Evolutionary conservation across 2,797 vertebrate species (phyloP).

Genomic region (Huso huso): DNA sequence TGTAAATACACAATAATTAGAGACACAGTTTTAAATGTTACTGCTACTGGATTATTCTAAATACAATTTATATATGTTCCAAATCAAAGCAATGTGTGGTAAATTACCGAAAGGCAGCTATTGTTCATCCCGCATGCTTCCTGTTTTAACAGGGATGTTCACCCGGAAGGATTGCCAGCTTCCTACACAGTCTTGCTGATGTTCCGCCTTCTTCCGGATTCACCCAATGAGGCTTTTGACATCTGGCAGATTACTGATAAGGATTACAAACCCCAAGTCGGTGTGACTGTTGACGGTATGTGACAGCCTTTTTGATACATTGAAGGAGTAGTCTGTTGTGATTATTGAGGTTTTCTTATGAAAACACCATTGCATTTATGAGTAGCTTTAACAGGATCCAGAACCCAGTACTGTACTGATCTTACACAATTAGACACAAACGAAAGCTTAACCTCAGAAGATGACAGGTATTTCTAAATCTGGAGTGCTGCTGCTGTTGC

Average conservation of each 20-base stretch:
- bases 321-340: slow-evolving; percentile 19
- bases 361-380: slow-evolving; percentile 3
- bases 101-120: no score
- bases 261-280: slow-evolving; percentile 84
- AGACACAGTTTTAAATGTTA: no score
- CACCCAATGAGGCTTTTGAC: slow-evolving; percentile 78
- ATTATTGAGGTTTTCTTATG: slow-evolving; percentile 15
- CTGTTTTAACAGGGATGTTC: slow-evolving; percentile 71
- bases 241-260: slow-evolving; percentile 90
- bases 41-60: no score
- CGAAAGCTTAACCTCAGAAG: slow-evolving; percentile 2
- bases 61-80: no score
- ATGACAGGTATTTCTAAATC: neutral
- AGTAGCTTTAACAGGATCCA: slow-evolving; percentile 20
- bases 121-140: neutral
- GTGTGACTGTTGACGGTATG: slow-evolving; percentile 84
- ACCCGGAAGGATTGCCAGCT: slow-evolving; percentile 81
- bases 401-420: slow-evolving; percentile 20
- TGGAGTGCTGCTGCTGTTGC: slow-evolving; percentile 6
- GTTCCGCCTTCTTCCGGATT: slow-evolving; percentile 83
- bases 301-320: slow-evolving; percentile 6
- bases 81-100: no score
- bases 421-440: slow-evolving; percentile 21
- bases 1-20: no score
- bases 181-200: slow-evolving; percentile 86